Evolutionary conservation across 2,888 invertebrate species (phyloP), one percentile per base, ranked within the genome.

Genomic region (Oxystoma pomonae): DNA sequence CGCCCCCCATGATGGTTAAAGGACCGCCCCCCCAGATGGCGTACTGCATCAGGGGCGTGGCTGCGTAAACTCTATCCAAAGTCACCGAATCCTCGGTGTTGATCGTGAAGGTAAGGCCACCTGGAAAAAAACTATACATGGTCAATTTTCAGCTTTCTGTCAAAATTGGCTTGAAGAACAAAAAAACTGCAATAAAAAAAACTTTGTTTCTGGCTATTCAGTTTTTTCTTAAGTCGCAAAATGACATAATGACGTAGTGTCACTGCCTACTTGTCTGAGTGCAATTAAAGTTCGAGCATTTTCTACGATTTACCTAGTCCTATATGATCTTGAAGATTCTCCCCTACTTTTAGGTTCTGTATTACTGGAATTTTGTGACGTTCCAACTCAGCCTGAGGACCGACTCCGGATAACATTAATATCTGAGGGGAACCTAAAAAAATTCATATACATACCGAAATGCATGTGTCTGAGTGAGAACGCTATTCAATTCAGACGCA

Each of bases 401-500:
- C 93, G 12, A 97, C 85, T 0, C 97, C 98, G 7, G 95, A 95
- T 0, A 98, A 79, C 94, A 98, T 94, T 51, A 98, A 80, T 1
- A 98, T 75, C 76, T 99, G 98, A 0, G 98, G 95, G 0, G 96
- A 92, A 76, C 96, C 97, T n/a, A n/a, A n/a, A n/a, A n/a, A n/a
- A n/a, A n/a, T n/a, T n/a, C n/a, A n/a, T n/a, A n/a, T n/a, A n/a
- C n/a, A n/a, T n/a, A n/a, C n/a, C n/a, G n/a, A n/a, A n/a, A n/a
- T n/a, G n/a, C n/a, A n/a, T n/a, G n/a, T n/a, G n/a, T n/a, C n/a
- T n/a, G n/a, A n/a, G n/a, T n/a, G n/a, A n/a, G n/a, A n/a, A n/a
- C n/a, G n/a, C n/a, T n/a, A n/a, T n/a, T n/a, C n/a, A n/a, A n/a
- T n/a, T n/a, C n/a, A n/a, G n/a, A n/a, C n/a, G n/a, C n/a, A n/a